Conservation (phyloP, 2,888 invertebrate species). For the Microctonus aethiopoides region DNA sequence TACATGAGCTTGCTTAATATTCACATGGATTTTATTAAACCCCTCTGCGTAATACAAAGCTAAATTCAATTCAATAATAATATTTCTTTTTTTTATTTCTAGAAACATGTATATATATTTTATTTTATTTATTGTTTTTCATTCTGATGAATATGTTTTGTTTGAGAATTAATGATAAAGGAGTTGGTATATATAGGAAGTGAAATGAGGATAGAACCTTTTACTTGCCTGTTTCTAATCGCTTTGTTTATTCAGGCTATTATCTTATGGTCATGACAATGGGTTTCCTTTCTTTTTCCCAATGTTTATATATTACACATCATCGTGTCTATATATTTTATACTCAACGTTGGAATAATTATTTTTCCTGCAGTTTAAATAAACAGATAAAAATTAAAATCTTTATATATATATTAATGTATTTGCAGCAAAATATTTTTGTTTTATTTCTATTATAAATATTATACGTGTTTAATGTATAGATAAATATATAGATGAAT, state of each 20-base stretch:
- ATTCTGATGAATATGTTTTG: background rate
- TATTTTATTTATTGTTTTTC: background rate
- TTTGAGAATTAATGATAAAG: too few species aligned
- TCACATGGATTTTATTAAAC: background rate
- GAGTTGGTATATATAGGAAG: too few species aligned
- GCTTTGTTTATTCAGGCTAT: constrained; percentile 7
- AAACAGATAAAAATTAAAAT: constrained; percentile 7
- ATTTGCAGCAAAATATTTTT: background rate
- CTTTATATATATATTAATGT: background rate
- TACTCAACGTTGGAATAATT: background rate
- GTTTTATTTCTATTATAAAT: too few species aligned
- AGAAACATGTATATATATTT: too few species aligned
- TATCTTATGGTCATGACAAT: constrained; percentile 9
- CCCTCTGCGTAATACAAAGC: too few species aligned
- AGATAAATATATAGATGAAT: background rate
- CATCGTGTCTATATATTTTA: background rate
- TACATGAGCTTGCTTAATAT: background rate
- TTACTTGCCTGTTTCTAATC: too few species aligned
- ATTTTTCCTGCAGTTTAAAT: background rate
- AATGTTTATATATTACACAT: too few species aligned
- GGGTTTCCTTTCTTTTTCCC: background rate
- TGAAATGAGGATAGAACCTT: too few species aligned
- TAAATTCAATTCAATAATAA: too few species aligned
- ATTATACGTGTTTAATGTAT: too few species aligned
- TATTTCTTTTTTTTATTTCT: too few species aligned